phyloP scores from a whole-genome alignment of 2,113 vertebrate genomes.

The Hydrochoerus hydrochaeris region DNA sequence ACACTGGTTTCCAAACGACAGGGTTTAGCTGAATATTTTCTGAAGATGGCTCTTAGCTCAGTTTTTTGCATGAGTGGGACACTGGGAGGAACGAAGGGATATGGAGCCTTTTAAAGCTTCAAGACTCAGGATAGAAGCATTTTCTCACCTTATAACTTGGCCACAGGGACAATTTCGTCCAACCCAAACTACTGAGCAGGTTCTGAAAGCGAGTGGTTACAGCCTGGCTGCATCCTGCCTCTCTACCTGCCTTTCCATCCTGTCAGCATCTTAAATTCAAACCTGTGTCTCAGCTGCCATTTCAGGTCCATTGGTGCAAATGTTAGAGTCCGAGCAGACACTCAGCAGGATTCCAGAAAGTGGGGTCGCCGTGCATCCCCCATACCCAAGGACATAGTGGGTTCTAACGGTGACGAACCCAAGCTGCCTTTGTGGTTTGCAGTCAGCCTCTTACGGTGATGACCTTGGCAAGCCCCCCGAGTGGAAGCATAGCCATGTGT shows the following conservation, averaged over 20 bases:
- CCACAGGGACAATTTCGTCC: background rate
- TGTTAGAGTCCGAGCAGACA: accelerated
- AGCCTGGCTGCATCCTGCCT: accelerated
- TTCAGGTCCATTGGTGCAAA: accelerated
- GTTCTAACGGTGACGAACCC: background rate
- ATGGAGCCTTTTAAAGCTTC: background rate
- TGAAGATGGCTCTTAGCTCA: background rate
- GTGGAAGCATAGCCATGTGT: background rate
- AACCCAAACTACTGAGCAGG: background rate
- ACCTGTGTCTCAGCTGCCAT: background rate
- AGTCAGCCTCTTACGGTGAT: accelerated
- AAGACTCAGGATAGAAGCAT: background rate
- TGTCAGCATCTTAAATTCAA: background rate
- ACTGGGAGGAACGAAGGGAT: background rate
- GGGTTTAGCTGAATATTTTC: background rate
- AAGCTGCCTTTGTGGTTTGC: background rate
- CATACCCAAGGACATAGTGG: accelerated
- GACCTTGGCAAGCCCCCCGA: background rate
- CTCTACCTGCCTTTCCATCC: background rate
- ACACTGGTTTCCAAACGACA: background rate
- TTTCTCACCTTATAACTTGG: background rate
- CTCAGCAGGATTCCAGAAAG: accelerated
- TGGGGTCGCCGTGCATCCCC: accelerated
- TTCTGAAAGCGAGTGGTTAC: accelerated
- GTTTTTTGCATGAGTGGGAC: background rate